Conservation (phyloP, 2,113 vertebrate genomes). For the Lutjanus erythropterus region DNA sequence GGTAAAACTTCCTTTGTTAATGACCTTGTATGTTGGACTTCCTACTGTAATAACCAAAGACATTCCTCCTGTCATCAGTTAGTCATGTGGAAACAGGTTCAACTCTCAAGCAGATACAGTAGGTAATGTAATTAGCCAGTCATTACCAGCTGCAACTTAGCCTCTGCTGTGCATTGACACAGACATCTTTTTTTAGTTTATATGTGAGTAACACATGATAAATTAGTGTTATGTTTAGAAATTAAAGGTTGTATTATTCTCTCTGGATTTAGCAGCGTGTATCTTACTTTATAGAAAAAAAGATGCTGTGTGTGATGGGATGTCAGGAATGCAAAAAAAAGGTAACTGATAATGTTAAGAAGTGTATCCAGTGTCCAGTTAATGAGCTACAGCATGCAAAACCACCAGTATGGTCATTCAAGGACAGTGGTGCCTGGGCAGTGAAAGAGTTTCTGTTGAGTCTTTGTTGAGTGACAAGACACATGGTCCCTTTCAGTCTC, state of each 20-base stretch:
- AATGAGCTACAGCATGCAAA: conserved; percentile 23
- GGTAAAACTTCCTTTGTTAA: conserved; percentile 4
- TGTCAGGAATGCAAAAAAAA: conserved; percentile 2
- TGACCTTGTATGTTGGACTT: not conserved
- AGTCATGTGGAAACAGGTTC: conserved; percentile 15
- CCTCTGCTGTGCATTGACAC: no score
- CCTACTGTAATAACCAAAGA: conserved; percentile 12
- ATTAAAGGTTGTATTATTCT: not conserved
- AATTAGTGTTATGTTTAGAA: not conserved
- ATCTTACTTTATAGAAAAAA: not conserved
- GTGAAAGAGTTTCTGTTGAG: conserved; percentile 20
- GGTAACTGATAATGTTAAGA: conserved; percentile 6
- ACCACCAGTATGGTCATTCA: not conserved
- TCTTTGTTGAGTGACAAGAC: conserved; percentile 11
- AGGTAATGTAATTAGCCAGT: not conserved
- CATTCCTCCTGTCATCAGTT: conserved; percentile 11
- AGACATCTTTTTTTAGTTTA: not conserved
- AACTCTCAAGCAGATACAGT: not conserved
- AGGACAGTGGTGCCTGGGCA: conserved; percentile 2
- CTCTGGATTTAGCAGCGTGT: not conserved
- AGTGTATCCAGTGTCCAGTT: conserved; percentile 19
- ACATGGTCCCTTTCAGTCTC: not conserved
- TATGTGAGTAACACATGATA: not conserved
- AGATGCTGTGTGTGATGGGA: not conserved
- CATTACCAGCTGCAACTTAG: not conserved